Evolutionary conservation across 2,797 vertebrate species (phyloP), one percentile per base, ranked within the genome.

Genomic region (Meriones psammophilus): DNA sequence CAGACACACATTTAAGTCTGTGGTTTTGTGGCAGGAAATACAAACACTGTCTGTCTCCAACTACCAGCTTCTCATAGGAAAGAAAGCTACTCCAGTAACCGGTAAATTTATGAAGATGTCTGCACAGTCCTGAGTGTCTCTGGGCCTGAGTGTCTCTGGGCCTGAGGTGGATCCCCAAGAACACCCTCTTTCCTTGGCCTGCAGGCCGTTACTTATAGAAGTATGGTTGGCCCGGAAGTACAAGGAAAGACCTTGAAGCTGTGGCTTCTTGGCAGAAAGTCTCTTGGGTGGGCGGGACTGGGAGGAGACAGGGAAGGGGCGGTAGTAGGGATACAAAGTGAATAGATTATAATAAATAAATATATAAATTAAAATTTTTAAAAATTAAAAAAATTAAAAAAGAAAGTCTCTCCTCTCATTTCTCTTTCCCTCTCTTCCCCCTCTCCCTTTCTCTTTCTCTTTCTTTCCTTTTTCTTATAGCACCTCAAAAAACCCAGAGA

Each of bases 41-140:
- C 74, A 95, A 94, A 80, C 62, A 30, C 89, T 28, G 0, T 60
- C 73, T 42, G 24, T 94, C 81, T 24, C 76, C 46, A 90, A 7
- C 36, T 42, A 80, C 2, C 33, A 89, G 81, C 68, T 71, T 87
- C 84, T 93, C 76, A 0, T 9, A 39, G 87, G 78, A 60, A 94
- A 14, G 28, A 79, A 50, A 88, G 81, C 26, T 85, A 3, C 80
- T 94, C 83, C 9, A 33, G 54, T 84, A 92, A 83, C 62, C 26
- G n/a, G 50, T 33, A 76, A 79, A 56, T 46, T 46, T 60, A 17
- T 62, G 74, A 36, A 80, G 89, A 71, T 68, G 18, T 88, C 14
- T 56, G 20, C 33, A 83, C 3, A 3, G 1, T 46, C 46, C 74
- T 9, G 46, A n/a, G 17, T 15, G 89, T 69, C 91, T 91, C 68